phyloP scores from a whole-genome alignment of 2,888 invertebrate genomes.

The Xylota sylvarum region DNA sequence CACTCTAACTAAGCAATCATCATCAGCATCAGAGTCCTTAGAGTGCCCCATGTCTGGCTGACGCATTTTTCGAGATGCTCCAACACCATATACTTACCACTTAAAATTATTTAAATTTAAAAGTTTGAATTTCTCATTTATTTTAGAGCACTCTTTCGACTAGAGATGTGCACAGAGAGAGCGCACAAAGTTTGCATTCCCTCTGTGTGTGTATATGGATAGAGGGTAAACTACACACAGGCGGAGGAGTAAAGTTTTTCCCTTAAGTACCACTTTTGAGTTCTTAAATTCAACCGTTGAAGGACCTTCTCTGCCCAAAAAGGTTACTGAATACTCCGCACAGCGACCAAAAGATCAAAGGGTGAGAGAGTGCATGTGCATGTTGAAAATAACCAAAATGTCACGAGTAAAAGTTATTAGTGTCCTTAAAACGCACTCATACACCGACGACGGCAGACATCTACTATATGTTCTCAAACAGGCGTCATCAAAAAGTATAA shows the following conservation, averaged over 20 bases:
- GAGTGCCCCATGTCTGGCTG: constrained; percentile 48
- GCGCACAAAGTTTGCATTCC: constrained; percentile 48
- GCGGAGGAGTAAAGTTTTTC: constrained; percentile 65
- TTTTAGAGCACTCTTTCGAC: constrained; percentile 61
- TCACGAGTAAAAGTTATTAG: constrained; percentile 76
- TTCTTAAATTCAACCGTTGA: constrained; percentile 71
- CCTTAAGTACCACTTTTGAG: constrained; percentile 67
- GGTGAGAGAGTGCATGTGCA: constrained; percentile 66
- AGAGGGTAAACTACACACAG: constrained; percentile 34
- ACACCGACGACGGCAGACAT: constrained; percentile 18
- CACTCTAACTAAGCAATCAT: constrained; percentile 57
- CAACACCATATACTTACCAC: constrained; percentile 65
- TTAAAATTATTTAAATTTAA: constrained; percentile 77
- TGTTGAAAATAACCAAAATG: constrained; percentile 71
- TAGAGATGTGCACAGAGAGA: constrained; percentile 41
- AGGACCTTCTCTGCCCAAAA: constrained; percentile 36
- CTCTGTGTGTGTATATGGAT: constrained; percentile 5
- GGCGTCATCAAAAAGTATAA: constrained; percentile 56
- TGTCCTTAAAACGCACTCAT: constrained; percentile 63
- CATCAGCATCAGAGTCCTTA: constrained; percentile 59
- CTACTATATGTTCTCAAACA: constrained; percentile 15
- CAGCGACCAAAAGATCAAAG: background rate
- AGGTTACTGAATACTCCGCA: background rate
- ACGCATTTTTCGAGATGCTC: constrained; percentile 53
- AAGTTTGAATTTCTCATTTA: constrained; percentile 76